Evolutionary conservation across 2,888 invertebrate species (phyloP).

Genomic region (Xestia sexstrigata): DNA sequence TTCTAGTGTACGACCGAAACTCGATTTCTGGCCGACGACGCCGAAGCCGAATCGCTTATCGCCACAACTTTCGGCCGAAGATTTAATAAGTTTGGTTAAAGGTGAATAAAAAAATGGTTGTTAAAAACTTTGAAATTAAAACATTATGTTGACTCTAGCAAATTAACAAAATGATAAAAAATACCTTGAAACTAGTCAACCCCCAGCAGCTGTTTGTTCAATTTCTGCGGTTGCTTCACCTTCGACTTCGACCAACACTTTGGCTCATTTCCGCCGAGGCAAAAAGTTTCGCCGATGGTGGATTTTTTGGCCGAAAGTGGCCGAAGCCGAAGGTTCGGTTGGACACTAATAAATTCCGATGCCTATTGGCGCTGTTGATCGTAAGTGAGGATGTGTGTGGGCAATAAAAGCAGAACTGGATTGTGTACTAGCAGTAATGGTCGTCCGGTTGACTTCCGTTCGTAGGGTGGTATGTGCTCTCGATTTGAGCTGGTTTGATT

Average conservation of each 20-base stretch:
- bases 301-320: background rate
- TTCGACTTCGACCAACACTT: background rate
- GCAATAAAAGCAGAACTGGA: slow-evolving; percentile 65
- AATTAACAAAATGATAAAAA: background rate
- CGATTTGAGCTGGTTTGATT: slow-evolving; percentile 45
- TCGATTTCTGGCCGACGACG: background rate
- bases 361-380: slow-evolving; percentile 42
- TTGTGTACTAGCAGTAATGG: slow-evolving; percentile 50
- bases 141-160: background rate
- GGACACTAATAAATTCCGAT: slow-evolving; percentile 31
- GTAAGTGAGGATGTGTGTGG: slow-evolving; percentile 61
- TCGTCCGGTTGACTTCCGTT: slow-evolving; percentile 59
- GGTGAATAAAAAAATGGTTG: too few relatives aligned
- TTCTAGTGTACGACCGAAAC: background rate
- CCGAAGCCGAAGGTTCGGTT: background rate
- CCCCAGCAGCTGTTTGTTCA: background rate
- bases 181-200: background rate
- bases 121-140: too few relatives aligned
- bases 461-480: slow-evolving; percentile 48
- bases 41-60: background rate
- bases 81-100: background rate
- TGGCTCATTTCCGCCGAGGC: background rate
- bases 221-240: background rate
- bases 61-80: background rate
- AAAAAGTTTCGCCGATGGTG: background rate